These are phyloP conservation scores for Meteorus colon DNA, from an alignment of 2,888 invertebrate species.

Conservation along the genomic window DNA sequence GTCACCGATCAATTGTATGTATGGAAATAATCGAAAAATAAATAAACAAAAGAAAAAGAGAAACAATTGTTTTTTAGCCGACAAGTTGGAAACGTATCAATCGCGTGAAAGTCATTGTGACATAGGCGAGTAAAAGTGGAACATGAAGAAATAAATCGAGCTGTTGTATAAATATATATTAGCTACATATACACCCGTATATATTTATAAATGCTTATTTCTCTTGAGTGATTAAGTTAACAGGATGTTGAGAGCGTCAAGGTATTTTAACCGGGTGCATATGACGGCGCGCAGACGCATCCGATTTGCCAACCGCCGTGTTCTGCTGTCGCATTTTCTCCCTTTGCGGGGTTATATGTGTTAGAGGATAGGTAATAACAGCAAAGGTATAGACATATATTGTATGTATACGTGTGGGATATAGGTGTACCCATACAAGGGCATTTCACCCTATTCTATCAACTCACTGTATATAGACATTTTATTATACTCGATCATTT, in stretches of 20 bases:
- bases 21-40: not conserved
- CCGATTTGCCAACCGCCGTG: constrained; percentile 6
- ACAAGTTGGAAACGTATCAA: constrained; percentile 29
- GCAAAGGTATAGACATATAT: not conserved
- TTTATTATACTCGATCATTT: constrained; percentile 9
- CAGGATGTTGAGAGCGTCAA: constrained; percentile 13
- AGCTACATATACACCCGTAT: too few relatives aligned
- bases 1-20: too few relatives aligned
- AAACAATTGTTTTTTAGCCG: constrained; percentile 13
- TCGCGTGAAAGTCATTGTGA: constrained; percentile 13
- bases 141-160: constrained; percentile 23
- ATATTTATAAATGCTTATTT: not conserved
- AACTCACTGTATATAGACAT: not conserved
- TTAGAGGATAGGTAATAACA: not conserved
- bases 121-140: constrained; percentile 20
- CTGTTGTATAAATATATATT: not conserved
- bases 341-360: not conserved
- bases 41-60: not conserved
- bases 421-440: not conserved
- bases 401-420: not conserved
- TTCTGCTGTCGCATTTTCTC: not conserved
- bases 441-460: constrained; percentile 1
- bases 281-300: constrained; percentile 21
- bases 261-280: constrained; percentile 5
- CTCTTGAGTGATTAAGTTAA: constrained; percentile 3